Evolutionary conservation across 2,113 vertebrate species (phyloP), one percentile per base, ranked within the genome.

Genomic region (Chaenocephalus aceratus): DNA sequence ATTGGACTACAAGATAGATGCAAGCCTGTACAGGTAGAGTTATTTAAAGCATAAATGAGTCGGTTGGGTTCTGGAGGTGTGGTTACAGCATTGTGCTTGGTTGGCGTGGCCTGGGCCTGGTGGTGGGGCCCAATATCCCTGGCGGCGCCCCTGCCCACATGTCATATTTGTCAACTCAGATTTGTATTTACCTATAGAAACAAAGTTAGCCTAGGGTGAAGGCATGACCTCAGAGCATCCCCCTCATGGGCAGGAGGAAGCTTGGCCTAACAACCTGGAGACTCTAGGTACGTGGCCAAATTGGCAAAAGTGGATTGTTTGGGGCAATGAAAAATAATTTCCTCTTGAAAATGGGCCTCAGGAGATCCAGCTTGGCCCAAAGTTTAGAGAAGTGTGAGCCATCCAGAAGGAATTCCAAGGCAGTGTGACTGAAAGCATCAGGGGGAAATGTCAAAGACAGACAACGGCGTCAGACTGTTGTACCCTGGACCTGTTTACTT

Each of bases 251-350:
- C 58, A 84, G 75, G 70, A 86, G 62, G 71, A 89, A 86, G 73
- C 78, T 63, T 10, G 46, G 62, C 52, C 69, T 66, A 57, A 72
- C 59, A 69, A 81, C 83, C 61, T 58, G 67, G 73, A 83, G 77
- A 45, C 66, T 18, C 78, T 59, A 78, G 76, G 46, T 76, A 84
- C 12, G 26, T 49, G 62, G 91, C 92, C 91, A 91, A 88, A 79
- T 81, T 93, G 93, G 94, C 88, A 74, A 67, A 75, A 83, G 80
- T 66, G 2, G 79, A 23, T 87, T 72, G 80, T 92, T 94, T 93
- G 88, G 91, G 89, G 90, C 92, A 93, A 93, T 95, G 93, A 94
- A 94, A 94, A 94, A 93, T 94, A 92, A 94, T 94, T 95, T 95
- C 94, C 94, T 94, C 87, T 88, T 82, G 41, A 89, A 91, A 88